Percentiles rank a stretch among this genome's conserved stretches.
Conservation (phyloP, 2,888 invertebrate species). For the Ryuthela nishihirai region DNA sequence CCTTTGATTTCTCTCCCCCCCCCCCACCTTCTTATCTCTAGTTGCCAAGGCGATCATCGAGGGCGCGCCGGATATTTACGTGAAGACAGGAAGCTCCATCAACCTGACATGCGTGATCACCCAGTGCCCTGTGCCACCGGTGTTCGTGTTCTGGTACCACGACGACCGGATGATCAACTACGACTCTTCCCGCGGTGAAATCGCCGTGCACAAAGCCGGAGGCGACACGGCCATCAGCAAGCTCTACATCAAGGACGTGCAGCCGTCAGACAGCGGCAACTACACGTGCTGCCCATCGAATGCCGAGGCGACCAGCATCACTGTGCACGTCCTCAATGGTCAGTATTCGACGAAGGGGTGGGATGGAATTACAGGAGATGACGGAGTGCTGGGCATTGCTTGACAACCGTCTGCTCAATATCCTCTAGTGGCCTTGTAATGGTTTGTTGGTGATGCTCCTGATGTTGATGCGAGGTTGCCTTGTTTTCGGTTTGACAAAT, state of each 20-base stretch:
- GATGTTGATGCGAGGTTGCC: no score
- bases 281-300: slow-evolving; percentile 85
- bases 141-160: slow-evolving; percentile 94
- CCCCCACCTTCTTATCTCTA: slow-evolving; percentile 55
- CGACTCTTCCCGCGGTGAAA: slow-evolving; percentile 65
- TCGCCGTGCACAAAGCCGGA: slow-evolving; percentile 79
- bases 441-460: no score
- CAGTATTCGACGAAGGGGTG: no score
- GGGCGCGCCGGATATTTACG: slow-evolving; percentile 78
- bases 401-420: no score
- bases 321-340: slow-evolving; percentile 83
- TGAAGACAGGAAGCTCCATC: slow-evolving; percentile 81
- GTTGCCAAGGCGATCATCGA: slow-evolving; percentile 85
- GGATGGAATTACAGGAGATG: no score
- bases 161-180: slow-evolving; percentile 92
- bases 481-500: no score
- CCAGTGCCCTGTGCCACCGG: slow-evolving; percentile 86
- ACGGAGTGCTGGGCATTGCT: no score
- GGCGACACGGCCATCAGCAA: slow-evolving; percentile 79
- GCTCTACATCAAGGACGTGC: slow-evolving; percentile 75
- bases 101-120: slow-evolving; percentile 84
- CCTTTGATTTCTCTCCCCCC: no score
- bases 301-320: slow-evolving; percentile 74
- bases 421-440: no score
- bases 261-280: slow-evolving; percentile 72